Evolutionary conservation across 2,888 invertebrate species (phyloP).

Genomic region (Heliconius charithonia): DNA sequence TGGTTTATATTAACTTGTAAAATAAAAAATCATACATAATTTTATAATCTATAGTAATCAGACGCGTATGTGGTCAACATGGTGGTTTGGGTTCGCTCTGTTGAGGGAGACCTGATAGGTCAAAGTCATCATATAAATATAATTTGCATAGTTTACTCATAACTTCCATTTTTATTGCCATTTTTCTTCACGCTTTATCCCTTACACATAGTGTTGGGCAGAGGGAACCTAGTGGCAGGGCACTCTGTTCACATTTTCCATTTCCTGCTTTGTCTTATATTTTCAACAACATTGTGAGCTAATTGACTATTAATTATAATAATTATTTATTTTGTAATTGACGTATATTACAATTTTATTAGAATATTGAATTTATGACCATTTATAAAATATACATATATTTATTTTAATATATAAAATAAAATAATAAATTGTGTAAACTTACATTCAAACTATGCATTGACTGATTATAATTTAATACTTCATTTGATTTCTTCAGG

Average conservation of each 20-base stretch:
- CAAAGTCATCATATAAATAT: slow-evolving; percentile 65
- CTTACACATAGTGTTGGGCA: too few relatives aligned
- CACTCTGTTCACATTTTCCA: too few relatives aligned
- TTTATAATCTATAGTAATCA: neutral
- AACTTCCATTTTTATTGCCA: too few relatives aligned
- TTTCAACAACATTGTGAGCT: too few relatives aligned
- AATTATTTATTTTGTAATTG: too few relatives aligned
- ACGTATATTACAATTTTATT: too few relatives aligned
- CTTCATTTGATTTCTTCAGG: neutral
- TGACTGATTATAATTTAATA: neutral
- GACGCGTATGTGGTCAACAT: slow-evolving; percentile 58
- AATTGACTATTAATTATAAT: too few relatives aligned
- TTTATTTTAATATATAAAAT: neutral
- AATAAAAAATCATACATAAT: neutral
- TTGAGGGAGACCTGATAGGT: slow-evolving; percentile 80
- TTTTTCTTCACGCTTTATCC: too few relatives aligned
- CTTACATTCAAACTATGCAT: neutral
- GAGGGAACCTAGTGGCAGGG: too few relatives aligned
- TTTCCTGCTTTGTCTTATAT: too few relatives aligned
- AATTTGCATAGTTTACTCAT: neutral
- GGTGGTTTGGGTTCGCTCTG: slow-evolving; percentile 76
- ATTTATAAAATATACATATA: too few relatives aligned
- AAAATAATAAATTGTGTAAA: neutral
- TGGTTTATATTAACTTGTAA: neutral
- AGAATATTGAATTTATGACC: too few relatives aligned